Conservation (phyloP, 2,113 vertebrate genomes). For the Anser brachyrhynchus region DNA sequence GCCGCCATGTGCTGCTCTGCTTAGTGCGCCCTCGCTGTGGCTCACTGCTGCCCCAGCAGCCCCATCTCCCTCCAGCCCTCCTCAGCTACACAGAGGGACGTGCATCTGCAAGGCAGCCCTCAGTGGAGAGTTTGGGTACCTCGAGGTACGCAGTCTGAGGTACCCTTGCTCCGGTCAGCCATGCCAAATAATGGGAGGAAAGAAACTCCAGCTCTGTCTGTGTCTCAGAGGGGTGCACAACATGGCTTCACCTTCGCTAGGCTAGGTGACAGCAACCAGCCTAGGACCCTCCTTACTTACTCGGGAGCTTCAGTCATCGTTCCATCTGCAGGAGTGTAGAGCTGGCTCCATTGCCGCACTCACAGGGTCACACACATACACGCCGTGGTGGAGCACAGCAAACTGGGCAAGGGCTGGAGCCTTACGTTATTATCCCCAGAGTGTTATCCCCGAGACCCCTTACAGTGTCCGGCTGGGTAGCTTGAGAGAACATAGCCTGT, state of each 20-base stretch:
- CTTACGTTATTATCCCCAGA: not conserved
- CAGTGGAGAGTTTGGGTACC: not conserved
- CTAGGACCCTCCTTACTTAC: not conserved
- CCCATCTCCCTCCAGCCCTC: not conserved
- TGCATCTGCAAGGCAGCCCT: not conserved
- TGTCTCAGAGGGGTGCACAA: not conserved
- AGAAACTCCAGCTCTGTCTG: not conserved
- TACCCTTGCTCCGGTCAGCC: not conserved
- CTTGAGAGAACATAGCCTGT: not conserved
- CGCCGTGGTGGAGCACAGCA: no score
- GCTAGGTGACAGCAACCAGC: not conserved
- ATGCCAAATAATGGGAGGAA: not conserved
- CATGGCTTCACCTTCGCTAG: not conserved
- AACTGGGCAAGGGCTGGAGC: no score
- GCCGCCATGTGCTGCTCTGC: not conserved
- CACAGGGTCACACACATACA: no score
- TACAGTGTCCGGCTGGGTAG: not conserved
- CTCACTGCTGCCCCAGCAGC: not conserved
- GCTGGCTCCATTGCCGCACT: no score
- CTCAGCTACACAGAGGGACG: not conserved
- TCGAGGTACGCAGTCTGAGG: not conserved
- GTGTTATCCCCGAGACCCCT: not conserved
- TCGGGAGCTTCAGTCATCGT: not conserved
- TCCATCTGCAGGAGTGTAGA: not conserved
- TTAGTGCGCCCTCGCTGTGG: no score